A percentile compares a stretch with the other conserved stretches of the same genome.
Conservation (phyloP, 2,113 vertebrate genomes). For the Eubucco bourcierii region DNA sequence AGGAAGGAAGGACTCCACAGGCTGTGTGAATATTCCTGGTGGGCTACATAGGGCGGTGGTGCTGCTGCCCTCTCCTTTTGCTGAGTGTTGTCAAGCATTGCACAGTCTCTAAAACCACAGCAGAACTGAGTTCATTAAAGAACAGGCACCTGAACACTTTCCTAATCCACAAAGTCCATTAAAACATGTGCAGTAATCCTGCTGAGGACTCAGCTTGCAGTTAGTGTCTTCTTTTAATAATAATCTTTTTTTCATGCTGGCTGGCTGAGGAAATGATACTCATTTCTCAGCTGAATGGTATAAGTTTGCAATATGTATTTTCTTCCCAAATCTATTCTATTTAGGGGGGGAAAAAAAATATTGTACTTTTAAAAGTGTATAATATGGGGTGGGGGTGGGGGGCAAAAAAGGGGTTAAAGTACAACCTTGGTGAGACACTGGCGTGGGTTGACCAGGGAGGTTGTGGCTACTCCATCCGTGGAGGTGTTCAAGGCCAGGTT, state of each 20-base stretch:
- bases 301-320: neutral
- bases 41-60: too few species aligned
- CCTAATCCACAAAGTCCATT: slow-evolving; percentile 8
- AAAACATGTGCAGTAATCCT: neutral
- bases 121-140: neutral
- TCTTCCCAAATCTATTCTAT: neutral
- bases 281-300: neutral
- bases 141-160: neutral
- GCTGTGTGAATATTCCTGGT: too few species aligned
- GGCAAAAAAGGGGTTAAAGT: neutral
- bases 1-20: too few species aligned
- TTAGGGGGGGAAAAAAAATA: neutral
- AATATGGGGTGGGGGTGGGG: neutral
- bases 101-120: too few species aligned
- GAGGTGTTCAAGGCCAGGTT: too few species aligned
- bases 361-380: neutral
- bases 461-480: too few species aligned
- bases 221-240: slow-evolving; percentile 28
- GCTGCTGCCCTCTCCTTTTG: too few species aligned
- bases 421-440: neutral
- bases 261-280: neutral
- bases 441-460: too few species aligned
- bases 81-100: too few species aligned
- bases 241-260: neutral
- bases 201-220: neutral